A percentile compares a stretch with the other conserved stretches of the same genome.
phyloP scores from a whole-genome alignment of 2,888 invertebrate genomes.

The Lasioglossum malachurum region DNA sequence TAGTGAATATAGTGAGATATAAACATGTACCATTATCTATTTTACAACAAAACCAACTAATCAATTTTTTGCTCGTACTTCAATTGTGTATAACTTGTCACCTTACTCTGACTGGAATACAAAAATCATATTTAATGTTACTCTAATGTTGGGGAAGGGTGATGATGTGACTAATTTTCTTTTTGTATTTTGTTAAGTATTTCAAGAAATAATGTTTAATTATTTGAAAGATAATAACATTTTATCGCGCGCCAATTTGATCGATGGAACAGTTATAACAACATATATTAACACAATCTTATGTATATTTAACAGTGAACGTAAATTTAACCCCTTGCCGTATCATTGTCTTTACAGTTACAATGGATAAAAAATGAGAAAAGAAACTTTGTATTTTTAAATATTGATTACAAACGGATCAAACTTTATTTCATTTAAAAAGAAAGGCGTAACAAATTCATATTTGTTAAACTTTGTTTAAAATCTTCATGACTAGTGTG shows the following conservation, averaged over 20 bases:
- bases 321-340: neutral
- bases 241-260: conserved; percentile 21
- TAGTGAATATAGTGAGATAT: too few species aligned
- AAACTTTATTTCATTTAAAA: too few species aligned
- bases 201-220: too few species aligned
- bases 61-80: conserved; percentile 47
- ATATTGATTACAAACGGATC: too few species aligned
- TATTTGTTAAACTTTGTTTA: too few species aligned
- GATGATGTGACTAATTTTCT: conserved; percentile 58
- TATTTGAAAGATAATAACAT: neutral
- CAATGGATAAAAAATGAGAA: too few species aligned
- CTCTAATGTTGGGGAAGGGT: conserved; percentile 69
- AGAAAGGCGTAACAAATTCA: too few species aligned
- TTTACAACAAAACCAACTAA: conserved; percentile 61
- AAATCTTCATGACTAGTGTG: too few species aligned
- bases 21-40: conserved; percentile 61
- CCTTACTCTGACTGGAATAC: conserved; percentile 55
- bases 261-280: conserved; percentile 66
- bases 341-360: too few species aligned
- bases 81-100: conserved; percentile 55
- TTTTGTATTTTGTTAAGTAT: neutral
- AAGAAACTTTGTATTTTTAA: too few species aligned
- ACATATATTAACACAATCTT: conserved; percentile 67
- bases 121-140: conserved; percentile 57
- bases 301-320: conserved; percentile 66